These are phyloP conservation scores for Heliconius himera DNA, from an alignment of 1,140 invertebrate species.

Conservation along the genomic window DNA sequence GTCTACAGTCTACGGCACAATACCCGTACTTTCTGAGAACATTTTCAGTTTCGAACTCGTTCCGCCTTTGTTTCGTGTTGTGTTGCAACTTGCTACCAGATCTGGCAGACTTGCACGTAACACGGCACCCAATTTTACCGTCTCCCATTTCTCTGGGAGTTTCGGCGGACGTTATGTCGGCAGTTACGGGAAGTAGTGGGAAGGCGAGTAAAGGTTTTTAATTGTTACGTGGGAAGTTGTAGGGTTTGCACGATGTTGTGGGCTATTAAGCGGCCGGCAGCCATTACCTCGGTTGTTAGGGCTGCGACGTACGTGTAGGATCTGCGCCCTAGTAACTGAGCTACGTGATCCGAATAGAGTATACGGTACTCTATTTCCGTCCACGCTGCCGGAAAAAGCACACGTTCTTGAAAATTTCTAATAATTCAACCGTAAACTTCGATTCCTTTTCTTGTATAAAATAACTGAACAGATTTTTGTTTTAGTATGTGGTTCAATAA, in stretches of 20 bases:
- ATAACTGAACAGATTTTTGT: not conserved
- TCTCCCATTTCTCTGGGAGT: constrained; percentile 29
- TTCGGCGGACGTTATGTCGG: constrained; percentile 41
- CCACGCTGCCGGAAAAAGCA: constrained; percentile 19
- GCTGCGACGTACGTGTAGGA: constrained; percentile 65
- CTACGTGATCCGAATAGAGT: constrained; percentile 60
- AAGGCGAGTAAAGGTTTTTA: constrained; percentile 62
- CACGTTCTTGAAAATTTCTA: constrained; percentile 21
- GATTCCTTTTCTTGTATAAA: not conserved
- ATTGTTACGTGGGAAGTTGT: constrained; percentile 60
- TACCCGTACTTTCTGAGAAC: constrained; percentile 28
- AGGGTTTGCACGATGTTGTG: constrained; percentile 51
- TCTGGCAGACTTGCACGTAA: constrained; percentile 30
- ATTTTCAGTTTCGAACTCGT: constrained; percentile 34
- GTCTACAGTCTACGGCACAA: constrained; percentile 11
- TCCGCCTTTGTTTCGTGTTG: constrained; percentile 35
- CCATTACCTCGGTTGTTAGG: constrained; percentile 73
- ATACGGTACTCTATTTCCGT: constrained; percentile 28
- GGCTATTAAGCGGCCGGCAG: constrained; percentile 57
- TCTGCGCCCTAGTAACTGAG: constrained; percentile 64
- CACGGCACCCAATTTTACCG: constrained; percentile 35
- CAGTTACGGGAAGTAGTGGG: constrained; percentile 54
- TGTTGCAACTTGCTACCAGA: constrained; percentile 29
- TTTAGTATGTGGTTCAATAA: no score
- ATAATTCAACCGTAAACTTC: constrained; percentile 7